Evolutionary conservation across 2,888 invertebrate species (phyloP).

Genomic region (Acheta domesticus): DNA sequence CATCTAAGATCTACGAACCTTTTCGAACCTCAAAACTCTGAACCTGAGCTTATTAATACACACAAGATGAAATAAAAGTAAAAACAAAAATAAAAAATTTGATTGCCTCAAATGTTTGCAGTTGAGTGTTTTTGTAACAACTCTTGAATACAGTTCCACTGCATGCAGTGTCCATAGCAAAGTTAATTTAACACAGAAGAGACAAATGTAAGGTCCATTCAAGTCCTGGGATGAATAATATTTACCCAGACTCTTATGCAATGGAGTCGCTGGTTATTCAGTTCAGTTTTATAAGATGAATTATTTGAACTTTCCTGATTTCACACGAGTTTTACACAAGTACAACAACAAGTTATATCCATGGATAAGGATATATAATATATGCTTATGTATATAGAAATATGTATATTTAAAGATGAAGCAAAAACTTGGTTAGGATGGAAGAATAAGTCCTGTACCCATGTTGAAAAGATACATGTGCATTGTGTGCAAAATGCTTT

Average conservation of each 20-base stretch:
- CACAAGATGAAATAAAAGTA: too few species aligned
- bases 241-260: background rate
- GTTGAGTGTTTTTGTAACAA: too few species aligned
- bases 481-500: background rate
- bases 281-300: background rate
- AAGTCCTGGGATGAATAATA: too few species aligned
- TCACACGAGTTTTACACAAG: conserved; percentile 18
- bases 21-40: too few species aligned
- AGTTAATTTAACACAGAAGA: too few species aligned
- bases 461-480: background rate
- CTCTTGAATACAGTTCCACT: too few species aligned
- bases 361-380: background rate
- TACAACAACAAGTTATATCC: conserved; percentile 6
- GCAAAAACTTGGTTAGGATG: background rate
- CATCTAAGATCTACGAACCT: too few species aligned
- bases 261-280: conserved; percentile 1
- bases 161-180: too few species aligned
- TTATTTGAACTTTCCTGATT: background rate
- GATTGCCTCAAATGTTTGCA: too few species aligned
- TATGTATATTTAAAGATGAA: background rate
- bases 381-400: conserved; percentile 2
- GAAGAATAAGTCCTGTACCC: background rate
- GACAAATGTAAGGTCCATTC: too few species aligned
- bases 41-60: too few species aligned
- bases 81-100: too few species aligned